Evolutionary conservation across 2,888 invertebrate species (phyloP).

Genomic region (Torymus auratus): DNA sequence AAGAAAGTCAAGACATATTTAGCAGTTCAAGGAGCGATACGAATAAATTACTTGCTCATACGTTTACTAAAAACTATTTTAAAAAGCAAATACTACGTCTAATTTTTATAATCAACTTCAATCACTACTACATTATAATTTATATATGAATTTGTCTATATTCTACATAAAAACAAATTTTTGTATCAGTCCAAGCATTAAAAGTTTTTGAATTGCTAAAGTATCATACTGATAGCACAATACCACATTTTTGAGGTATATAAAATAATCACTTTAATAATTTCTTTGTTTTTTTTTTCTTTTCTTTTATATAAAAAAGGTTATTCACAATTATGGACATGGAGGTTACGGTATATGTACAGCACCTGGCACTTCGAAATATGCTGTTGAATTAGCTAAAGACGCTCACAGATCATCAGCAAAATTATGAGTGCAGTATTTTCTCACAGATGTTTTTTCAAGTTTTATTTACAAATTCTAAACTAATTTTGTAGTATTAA

Average conservation of each 20-base stretch:
- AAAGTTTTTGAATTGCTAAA: slow-evolving; percentile 9
- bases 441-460: slow-evolving; percentile 15
- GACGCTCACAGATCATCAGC: slow-evolving; percentile 76
- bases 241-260: background rate
- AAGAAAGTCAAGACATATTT: too few species aligned
- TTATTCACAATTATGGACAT: slow-evolving; percentile 97
- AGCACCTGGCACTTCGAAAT: slow-evolving; percentile 90
- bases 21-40: too few species aligned
- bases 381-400: slow-evolving; percentile 84
- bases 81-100: too few species aligned
- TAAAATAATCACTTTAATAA: slow-evolving; percentile 52
- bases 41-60: too few species aligned
- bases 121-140: too few species aligned
- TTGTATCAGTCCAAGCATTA: too few species aligned
- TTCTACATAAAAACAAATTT: too few species aligned
- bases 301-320: slow-evolving; percentile 62
- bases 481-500: slow-evolving; percentile 35
- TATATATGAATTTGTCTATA: too few species aligned
- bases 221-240: slow-evolving; percentile 1
- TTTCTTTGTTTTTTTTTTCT: slow-evolving; percentile 39
- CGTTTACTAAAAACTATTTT: too few species aligned
- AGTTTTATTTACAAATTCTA: slow-evolving; percentile 48
- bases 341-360: slow-evolving; percentile 95
- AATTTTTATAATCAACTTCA: too few species aligned
- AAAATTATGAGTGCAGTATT: slow-evolving; percentile 52